Evolutionary conservation across 2,797 vertebrate species (phyloP), one percentile per base, ranked within the genome.

Genomic region (Dendrocincla tyrannina): DNA sequence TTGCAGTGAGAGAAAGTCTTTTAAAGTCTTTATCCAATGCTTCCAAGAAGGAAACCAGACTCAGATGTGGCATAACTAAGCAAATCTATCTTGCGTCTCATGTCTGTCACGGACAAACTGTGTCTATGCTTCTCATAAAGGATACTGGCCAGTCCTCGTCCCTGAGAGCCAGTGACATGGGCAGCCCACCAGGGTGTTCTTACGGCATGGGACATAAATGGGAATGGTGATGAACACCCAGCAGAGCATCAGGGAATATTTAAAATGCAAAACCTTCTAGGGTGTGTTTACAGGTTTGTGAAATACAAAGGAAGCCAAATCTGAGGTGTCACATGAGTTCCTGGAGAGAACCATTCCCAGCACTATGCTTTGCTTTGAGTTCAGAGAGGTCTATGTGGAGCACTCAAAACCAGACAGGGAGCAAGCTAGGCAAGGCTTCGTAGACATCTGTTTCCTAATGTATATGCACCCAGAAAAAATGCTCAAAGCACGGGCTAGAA

Each of bases 211-310:
- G 32, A 56, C 28, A 22, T 37, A 60, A 69, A 13, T 22, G 46
- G 23, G 17, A 62, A 76, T 0, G 0, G 16, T 70, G 44, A 7
- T 47, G 16, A 85, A 70, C 27, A 56, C 17, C 25, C n/a, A 80
- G 50, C 1, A 1, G n/a, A 88, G 64, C n/a, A 32, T 14, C 39
- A 59, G 35, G 32, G 62, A 62, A 60, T 10, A 22, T 58, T 72
- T 50, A 24, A 89, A 85, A 32, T 32, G 30, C 15, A 52, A 63
- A 93, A 24, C 13, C 13, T 66, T n/a, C n/a, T 33, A 24, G 66
- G 42, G 8, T 44, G 47, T 22, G 25, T 79, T 73, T 88, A 11
- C n/a, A 68, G 55, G 60, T 42, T 60, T 53, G 27, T 33, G 58
- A 41, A 81, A 42, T 58, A 39, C 47, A 88, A 69, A 66, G n/a